Evolutionary conservation across 2,113 vertebrate genomes (phyloP).

Genomic region (Rhinolophus ferrumequinum): DNA sequence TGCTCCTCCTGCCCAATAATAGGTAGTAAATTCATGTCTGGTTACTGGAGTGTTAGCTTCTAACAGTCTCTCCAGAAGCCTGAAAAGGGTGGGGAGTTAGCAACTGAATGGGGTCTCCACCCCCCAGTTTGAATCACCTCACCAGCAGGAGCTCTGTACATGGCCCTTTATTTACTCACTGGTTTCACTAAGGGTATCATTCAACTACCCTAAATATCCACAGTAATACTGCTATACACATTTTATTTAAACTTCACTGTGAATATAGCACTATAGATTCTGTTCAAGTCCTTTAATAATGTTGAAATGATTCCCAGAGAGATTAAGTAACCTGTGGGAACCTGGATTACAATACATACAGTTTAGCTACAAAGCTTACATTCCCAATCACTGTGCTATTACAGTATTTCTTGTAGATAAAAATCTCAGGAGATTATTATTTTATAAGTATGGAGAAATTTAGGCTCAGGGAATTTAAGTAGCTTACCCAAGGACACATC

Average conservation of each 20-base stretch:
- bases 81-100: neutral
- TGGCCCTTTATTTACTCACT: neutral
- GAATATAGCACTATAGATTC: neutral
- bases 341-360: neutral
- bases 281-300: constrained; percentile 16
- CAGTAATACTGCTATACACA: neutral
- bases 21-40: neutral
- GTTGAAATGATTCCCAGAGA: neutral
- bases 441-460: constrained; percentile 30
- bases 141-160: neutral
- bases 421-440: neutral
- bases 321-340: neutral
- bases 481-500: neutral
- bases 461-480: constrained; percentile 22
- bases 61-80: neutral
- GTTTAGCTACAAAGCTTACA: neutral
- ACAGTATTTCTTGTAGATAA: constrained; percentile 23
- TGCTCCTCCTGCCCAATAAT: neutral
- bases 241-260: constrained; percentile 14
- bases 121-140: neutral
- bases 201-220: neutral
- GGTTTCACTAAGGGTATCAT: neutral
- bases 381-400: neutral
- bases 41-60: neutral
- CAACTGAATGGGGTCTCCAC: neutral